Percentiles rank a stretch among this genome's conserved stretches.
phyloP scores from a whole-genome alignment of 2,113 vertebrate species.

The Balaeniceps rex region DNA sequence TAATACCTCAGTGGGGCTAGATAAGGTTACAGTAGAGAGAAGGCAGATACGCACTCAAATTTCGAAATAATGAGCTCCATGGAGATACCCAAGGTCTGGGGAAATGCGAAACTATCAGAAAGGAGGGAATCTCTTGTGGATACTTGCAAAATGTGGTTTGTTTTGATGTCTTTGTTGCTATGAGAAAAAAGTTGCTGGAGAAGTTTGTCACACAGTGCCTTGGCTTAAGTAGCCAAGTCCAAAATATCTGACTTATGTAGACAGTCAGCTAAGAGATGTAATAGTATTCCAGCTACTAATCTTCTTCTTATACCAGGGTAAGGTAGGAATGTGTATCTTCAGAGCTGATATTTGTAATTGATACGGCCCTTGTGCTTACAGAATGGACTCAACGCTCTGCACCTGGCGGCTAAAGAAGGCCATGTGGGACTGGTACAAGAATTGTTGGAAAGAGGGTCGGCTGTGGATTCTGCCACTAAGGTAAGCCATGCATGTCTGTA shows the following conservation, averaged over 20 bases:
- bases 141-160: background rate
- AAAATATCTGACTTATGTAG: background rate
- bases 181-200: background rate
- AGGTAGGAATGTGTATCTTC: background rate
- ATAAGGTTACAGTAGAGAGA: background rate
- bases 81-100: background rate
- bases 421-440: slow-evolving; percentile 96
- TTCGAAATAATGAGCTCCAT: background rate
- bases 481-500: slow-evolving; percentile 47
- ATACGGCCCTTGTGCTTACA: slow-evolving; percentile 65
- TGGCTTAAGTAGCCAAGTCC: background rate
- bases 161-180: background rate
- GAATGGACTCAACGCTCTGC: slow-evolving; percentile 98
- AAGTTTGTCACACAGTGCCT: background rate
- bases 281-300: background rate
- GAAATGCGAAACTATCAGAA: background rate
- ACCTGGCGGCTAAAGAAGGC: slow-evolving; percentile 97
- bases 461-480: slow-evolving; percentile 95
- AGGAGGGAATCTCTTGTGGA: background rate
- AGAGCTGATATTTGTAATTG: background rate
- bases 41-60: background rate
- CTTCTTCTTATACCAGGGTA: background rate
- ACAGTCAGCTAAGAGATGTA: background rate
- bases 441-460: slow-evolving; percentile 87
- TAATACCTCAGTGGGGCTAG: background rate